Percentiles rank a stretch among this genome's conserved stretches.
phyloP scores from a whole-genome alignment of 2,888 invertebrate genomes.

The Clitarchus hookeri region DNA sequence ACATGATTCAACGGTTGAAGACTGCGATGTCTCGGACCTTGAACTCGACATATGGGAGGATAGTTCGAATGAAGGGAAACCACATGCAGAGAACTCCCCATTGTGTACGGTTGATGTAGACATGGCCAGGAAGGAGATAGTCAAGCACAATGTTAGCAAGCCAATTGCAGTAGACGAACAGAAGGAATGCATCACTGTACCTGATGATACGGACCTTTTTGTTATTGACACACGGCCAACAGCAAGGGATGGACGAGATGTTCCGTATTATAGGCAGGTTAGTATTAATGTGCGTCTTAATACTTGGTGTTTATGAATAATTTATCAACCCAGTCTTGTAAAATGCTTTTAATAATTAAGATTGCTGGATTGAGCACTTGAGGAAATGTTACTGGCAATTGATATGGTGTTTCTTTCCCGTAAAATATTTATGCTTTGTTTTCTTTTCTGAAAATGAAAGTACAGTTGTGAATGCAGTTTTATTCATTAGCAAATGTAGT shows the following conservation, averaged over 20 bases:
- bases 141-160: not conserved
- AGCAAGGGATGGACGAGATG: constrained; percentile 49
- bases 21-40: constrained; percentile 45
- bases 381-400: no score
- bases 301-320: not conserved
- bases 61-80: constrained; percentile 26
- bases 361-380: no score
- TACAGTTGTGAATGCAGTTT: no score
- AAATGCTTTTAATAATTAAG: no score
- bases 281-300: not conserved
- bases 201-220: constrained; percentile 50
- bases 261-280: constrained; percentile 56
- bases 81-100: no score
- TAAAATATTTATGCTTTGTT: no score
- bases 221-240: constrained; percentile 57
- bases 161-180: constrained; percentile 38
- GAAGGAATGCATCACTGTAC: constrained; percentile 32
- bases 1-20: constrained; percentile 40
- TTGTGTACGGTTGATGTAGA: not conserved
- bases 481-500: no score
- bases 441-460: no score
- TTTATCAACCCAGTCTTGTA: not conserved
- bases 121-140: constrained; percentile 30
- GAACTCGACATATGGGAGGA: constrained; percentile 50
- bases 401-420: no score